A percentile compares a stretch with the other conserved stretches of the same genome.
Evolutionary conservation across 2,797 vertebrate species (phyloP).

Genomic region (Hippopotamyrus pictus): DNA sequence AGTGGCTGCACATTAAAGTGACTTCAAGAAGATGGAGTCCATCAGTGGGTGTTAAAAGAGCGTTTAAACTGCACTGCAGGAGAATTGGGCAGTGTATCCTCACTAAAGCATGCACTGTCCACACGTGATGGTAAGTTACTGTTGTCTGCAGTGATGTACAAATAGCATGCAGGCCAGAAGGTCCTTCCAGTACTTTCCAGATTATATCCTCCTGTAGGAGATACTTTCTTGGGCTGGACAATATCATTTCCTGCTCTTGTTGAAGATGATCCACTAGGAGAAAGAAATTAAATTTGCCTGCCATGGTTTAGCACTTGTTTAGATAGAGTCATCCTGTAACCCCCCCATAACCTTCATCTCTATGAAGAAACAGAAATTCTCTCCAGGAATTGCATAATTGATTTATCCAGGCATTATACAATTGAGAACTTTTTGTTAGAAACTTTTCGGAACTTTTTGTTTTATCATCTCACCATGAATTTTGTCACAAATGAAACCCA

Average conservation of each 20-base stretch:
- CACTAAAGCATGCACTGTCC: neutral
- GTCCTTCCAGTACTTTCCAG: neutral
- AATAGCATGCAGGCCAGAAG: neutral
- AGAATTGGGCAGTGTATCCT: neutral
- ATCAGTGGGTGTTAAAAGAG: neutral
- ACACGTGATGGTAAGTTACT: neutral
- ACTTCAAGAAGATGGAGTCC: neutral
- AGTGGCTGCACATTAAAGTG: neutral
- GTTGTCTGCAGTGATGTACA: neutral
- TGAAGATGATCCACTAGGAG: neutral
- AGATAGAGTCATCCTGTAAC: neutral
- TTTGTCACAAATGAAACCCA: neutral
- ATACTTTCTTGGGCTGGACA: neutral
- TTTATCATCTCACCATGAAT: neutral
- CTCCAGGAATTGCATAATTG: neutral
- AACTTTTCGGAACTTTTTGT: neutral
- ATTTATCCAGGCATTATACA: neutral
- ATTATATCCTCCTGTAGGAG: constrained; percentile 10
- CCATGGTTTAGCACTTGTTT: neutral
- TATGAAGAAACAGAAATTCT: neutral
- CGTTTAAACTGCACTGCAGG: neutral
- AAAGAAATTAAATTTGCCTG: constrained; percentile 3
- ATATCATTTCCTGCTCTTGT: constrained; percentile 17
- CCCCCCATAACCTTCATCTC: neutral
- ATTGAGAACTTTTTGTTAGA: neutral